Base-by-base conservation (phyloP, 2,113 vertebrate genomes). In the Campylomormyrus numenius region DNA sequence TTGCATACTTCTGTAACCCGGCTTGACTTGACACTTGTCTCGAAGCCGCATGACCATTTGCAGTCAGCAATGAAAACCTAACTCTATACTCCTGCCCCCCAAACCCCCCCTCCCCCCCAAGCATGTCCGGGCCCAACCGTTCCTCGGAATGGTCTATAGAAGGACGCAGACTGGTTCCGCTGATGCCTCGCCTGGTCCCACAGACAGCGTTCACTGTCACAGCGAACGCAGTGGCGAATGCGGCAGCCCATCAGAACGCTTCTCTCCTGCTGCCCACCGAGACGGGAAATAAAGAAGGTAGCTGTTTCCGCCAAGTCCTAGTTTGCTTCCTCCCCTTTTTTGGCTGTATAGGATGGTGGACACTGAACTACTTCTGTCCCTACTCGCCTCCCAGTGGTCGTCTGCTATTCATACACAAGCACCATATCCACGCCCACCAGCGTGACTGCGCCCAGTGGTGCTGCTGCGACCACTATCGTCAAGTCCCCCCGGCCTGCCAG, bases 371-470 rank as follows among this genome's bases (percentile, higher is more conserved):
- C 4, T 66, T 88, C 31, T 58, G 15, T 39, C 31, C 58, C 58
- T 89, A 1, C 89, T 83, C 94, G 94, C 93, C 95, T 90, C 89
- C 92, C 95, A 99, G 98, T 99, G 93, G 97, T 99, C 86, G 97
- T 99, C 91, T 99, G 98, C 95, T 99, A 98, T 95, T 99, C 98
- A 88, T 99, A 98, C 96, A 99, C 98, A 83, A 99, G 97, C 95
- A 99, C 98, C 89, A 98, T 97, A 91, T 97, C 97, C 94, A 98
- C 98, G 74, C 96, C 98, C 93, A 97, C 97, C 93, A 97, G 96
- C 66, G 96, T 97, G 80, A 96, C 97, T 1, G 95, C 98, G 27
- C 96, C 97, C 90, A 96, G 97, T 89, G 96, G 96, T 90, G 96
- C 96, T 90, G 94, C 96, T 91, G 97, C 96, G 15, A 95, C 97